phyloP scores from a whole-genome alignment of 2,113 vertebrate species.

The Sapayoa aenigma region DNA sequence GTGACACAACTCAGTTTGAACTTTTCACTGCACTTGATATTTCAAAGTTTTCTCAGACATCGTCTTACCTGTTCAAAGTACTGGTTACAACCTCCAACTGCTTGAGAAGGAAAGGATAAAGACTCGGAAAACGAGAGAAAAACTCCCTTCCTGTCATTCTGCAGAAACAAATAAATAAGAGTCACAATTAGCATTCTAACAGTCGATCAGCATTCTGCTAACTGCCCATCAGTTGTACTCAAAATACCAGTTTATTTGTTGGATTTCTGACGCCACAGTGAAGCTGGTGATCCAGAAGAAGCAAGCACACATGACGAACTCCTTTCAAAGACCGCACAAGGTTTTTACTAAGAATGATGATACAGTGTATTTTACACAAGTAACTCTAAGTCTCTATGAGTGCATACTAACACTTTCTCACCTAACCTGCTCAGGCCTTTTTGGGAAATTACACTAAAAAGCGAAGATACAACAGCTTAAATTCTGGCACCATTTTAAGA shows the following conservation, averaged over 20 bases:
- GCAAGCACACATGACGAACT: accelerated
- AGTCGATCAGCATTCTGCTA: too few species aligned
- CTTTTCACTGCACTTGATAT: not conserved
- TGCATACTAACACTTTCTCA: not conserved
- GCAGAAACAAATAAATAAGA: not conserved
- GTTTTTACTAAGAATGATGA: not conserved
- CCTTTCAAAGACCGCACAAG: not conserved
- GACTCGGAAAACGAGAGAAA: conserved; percentile 91
- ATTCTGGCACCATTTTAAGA: not conserved
- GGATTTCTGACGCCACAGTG: not conserved
- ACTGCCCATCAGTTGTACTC: not conserved
- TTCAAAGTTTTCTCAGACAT: not conserved
- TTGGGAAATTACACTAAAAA: not conserved
- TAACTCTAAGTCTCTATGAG: not conserved
- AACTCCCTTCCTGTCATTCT: conserved; percentile 97
- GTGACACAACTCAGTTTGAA: not conserved
- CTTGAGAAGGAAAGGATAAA: conserved; percentile 91
- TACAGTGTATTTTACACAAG: not conserved
- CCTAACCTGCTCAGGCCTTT: not conserved
- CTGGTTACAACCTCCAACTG: conserved; percentile 84
- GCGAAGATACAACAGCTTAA: not conserved
- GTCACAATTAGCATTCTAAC: not conserved
- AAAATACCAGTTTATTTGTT: not conserved
- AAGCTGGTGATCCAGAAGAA: not conserved
- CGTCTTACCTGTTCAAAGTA: conserved; percentile 84